phyloP scores from a whole-genome alignment of 2,113 vertebrate species.

The Symphodus melops region DNA sequence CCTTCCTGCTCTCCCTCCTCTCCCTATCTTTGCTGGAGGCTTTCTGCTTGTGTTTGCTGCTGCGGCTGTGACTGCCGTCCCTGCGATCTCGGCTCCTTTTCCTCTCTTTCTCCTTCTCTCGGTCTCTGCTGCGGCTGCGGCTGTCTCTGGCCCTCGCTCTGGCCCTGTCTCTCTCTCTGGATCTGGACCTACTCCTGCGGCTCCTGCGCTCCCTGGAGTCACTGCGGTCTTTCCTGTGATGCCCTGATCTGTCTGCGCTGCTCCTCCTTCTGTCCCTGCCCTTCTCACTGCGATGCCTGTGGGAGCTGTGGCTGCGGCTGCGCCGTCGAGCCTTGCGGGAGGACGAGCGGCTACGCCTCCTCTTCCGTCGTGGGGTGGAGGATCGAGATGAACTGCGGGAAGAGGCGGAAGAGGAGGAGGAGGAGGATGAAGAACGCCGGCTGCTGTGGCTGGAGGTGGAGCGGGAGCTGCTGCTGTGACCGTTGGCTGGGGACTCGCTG shows the following conservation, averaged over 20 bases:
- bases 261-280: constrained; percentile 88
- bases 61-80: constrained; percentile 85
- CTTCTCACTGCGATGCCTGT: constrained; percentile 86
- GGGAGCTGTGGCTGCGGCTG: constrained; percentile 89
- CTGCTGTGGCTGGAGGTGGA: constrained; percentile 89
- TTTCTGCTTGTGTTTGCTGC: constrained; percentile 89
- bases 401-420: constrained; percentile 91
- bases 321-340: constrained; percentile 88
- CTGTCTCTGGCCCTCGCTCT: constrained; percentile 85
- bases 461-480: constrained; percentile 88
- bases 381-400: constrained; percentile 91
- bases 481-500: constrained; percentile 86
- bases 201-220: constrained; percentile 86
- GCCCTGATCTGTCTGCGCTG: constrained; percentile 84
- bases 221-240: constrained; percentile 86
- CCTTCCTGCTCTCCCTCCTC: constrained; percentile 85
- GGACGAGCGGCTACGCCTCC: constrained; percentile 85
- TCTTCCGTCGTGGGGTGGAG: constrained; percentile 86
- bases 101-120: constrained; percentile 85
- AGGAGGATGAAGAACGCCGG: constrained; percentile 90
- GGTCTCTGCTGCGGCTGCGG: constrained; percentile 87
- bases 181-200: constrained; percentile 80
- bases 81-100: constrained; percentile 84
- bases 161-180: constrained; percentile 84
- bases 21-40: constrained; percentile 92